Evolutionary conservation across 2,888 invertebrate genomes (phyloP).

Genomic region (Lysandra coridon): DNA sequence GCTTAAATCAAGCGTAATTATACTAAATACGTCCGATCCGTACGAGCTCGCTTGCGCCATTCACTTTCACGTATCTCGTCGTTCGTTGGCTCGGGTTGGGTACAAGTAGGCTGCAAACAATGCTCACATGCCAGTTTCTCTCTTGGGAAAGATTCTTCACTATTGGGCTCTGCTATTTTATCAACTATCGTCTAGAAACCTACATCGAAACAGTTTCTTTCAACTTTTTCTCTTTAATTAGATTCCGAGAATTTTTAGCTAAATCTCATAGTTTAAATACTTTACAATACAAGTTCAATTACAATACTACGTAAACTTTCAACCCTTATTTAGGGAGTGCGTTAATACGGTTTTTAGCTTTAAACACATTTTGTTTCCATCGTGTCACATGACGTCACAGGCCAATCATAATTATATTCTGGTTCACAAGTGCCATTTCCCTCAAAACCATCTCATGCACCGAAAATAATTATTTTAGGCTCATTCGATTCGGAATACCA

Average conservation of each 20-base stretch:
- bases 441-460: too few relatives aligned
- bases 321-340: too few relatives aligned
- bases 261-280: neutral
- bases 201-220: constrained; percentile 31
- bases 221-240: neutral
- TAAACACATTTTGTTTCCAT: too few relatives aligned
- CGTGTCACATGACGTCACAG: too few relatives aligned
- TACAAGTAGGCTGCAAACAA: constrained; percentile 76
- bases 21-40: constrained; percentile 55
- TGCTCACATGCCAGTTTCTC: constrained; percentile 68
- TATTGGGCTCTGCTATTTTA: constrained; percentile 41
- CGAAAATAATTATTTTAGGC: too few relatives aligned
- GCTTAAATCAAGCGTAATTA: constrained; percentile 62
- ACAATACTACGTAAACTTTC: too few relatives aligned
- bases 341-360: too few relatives aligned
- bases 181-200: constrained; percentile 29
- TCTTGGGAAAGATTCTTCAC: constrained; percentile 66
- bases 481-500: too few relatives aligned
- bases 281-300: neutral
- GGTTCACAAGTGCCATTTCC: too few relatives aligned
- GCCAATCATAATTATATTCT: too few relatives aligned
- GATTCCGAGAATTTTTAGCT: neutral
- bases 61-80: constrained; percentile 71
- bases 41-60: constrained; percentile 64
- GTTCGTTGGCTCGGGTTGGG: constrained; percentile 51